A percentile compares a stretch with the other conserved stretches of the same genome.
Conservation (phyloP, 2,888 invertebrate species). For the Phortica okadai region DNA sequence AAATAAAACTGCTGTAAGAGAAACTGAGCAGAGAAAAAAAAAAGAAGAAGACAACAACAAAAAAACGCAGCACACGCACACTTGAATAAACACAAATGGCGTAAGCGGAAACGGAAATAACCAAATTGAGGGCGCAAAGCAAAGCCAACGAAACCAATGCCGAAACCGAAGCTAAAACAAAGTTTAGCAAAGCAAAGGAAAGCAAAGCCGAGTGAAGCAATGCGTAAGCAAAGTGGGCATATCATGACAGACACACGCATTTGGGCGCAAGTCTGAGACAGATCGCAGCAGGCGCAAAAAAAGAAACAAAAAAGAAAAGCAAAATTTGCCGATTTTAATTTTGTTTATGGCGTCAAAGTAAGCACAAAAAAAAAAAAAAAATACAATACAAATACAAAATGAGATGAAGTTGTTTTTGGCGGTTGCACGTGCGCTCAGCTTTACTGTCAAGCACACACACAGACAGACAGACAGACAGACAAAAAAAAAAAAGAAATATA, state of each 20-base stretch:
- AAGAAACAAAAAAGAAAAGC: background rate
- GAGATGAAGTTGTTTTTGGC: background rate
- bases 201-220: background rate
- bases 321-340: slow-evolving; percentile 24
- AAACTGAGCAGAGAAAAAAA: background rate
- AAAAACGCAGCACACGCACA: background rate
- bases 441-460: background rate
- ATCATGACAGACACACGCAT: slow-evolving; percentile 18
- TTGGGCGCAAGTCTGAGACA: too few relatives aligned
- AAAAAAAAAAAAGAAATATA: background rate
- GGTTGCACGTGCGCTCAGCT: background rate
- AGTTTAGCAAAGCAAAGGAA: background rate
- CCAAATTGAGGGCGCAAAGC: background rate
- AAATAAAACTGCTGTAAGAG: too few relatives aligned
- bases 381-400: background rate
- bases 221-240: background rate
- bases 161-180: background rate
- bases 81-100: slow-evolving; percentile 17
- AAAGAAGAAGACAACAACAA: background rate
- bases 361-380: background rate
- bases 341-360: slow-evolving; percentile 18
- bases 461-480: background rate
- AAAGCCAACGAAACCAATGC: background rate
- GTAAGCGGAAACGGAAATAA: background rate
- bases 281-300: too few relatives aligned